Evolutionary conservation across 2,888 invertebrate species (phyloP).

Genomic region (Polydesmus complanatus): DNA sequence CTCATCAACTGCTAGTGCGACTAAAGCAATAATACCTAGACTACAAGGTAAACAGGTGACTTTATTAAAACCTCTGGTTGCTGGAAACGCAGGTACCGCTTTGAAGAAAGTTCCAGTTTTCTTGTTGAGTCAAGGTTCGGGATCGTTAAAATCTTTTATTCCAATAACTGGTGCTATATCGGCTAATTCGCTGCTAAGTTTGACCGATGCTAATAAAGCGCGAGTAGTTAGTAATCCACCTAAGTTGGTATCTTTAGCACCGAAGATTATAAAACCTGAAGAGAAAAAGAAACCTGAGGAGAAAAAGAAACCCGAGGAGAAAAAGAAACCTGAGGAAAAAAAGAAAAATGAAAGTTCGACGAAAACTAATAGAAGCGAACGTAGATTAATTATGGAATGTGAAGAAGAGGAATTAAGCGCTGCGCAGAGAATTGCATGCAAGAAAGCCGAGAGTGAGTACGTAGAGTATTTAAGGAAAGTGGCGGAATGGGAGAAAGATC

Average conservation of each 20-base stretch:
- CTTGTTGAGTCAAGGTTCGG: not conserved
- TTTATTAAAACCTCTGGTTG: too few species aligned
- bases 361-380: not conserved
- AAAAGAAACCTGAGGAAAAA: too few species aligned
- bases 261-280: not conserved
- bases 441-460: constrained; percentile 13
- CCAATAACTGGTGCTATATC: not conserved
- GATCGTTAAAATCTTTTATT: not conserved
- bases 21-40: too few species aligned
- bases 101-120: too few species aligned
- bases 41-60: too few species aligned
- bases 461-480: constrained; percentile 5
- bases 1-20: too few species aligned
- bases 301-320: too few species aligned
- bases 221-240: not conserved
- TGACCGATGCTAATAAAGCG: not conserved
- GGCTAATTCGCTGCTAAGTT: not conserved
- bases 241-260: not conserved
- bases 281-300: too few species aligned
- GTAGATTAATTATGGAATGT: constrained; percentile 10
- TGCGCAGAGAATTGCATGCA: constrained; percentile 7
- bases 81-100: too few species aligned
- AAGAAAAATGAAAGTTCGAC: too few species aligned
- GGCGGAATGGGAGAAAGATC: constrained; percentile 3
- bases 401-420: constrained; percentile 9